Evolutionary conservation across 2,888 invertebrate species (phyloP).

Genomic region (Rapana venosa): DNA sequence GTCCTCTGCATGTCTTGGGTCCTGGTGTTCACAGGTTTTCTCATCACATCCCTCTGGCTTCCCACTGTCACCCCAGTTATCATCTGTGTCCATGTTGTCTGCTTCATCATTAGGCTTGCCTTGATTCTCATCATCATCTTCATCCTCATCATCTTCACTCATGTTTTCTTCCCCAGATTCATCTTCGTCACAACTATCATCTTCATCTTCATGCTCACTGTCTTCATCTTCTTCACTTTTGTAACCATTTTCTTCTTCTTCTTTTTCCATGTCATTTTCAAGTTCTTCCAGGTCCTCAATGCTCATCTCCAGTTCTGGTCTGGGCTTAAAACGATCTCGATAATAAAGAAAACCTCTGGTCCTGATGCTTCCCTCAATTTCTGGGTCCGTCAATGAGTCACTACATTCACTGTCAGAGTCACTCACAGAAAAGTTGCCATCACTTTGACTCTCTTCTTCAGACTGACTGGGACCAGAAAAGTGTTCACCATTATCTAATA

Average conservation of each 20-base stretch:
- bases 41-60: background rate
- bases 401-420: background rate
- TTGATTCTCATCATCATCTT: background rate
- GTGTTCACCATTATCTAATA: background rate
- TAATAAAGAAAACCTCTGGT: conserved; percentile 11
- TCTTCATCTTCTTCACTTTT: background rate
- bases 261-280: conserved; percentile 25
- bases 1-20: background rate
- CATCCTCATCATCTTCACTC: background rate
- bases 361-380: background rate
- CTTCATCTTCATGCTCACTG: background rate
- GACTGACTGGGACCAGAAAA: background rate
- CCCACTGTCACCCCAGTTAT: background rate
- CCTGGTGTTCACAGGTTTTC: background rate
- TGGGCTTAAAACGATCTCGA: background rate
- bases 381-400: background rate
- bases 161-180: background rate
- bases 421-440: background rate
- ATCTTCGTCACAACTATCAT: background rate
- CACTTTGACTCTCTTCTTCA: background rate
- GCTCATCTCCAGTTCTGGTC: conserved; percentile 10
- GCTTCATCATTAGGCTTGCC: background rate
- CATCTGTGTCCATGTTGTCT: background rate
- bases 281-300: background rate
- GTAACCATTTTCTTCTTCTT: background rate